Percentiles rank a stretch among this genome's conserved stretches.
These are phyloP conservation scores for Haliclystus octoradiatus DNA, from an alignment of 30 jellyfish, hydroid and myxozoan species.

Conservation along the genomic window DNA sequence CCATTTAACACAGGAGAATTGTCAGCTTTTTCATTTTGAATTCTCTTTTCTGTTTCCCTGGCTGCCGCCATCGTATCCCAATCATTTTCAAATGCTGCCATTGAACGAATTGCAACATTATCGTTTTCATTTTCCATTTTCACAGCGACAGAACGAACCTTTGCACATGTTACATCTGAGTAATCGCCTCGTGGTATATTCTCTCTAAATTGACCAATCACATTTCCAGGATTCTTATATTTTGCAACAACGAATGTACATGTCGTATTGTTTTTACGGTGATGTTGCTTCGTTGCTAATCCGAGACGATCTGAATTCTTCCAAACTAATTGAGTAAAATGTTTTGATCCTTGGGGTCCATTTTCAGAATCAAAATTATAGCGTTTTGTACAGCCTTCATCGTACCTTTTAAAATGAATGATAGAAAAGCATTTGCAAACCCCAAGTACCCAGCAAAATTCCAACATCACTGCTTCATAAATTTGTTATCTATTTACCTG, in stretches of 20 bases:
- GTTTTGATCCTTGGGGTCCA: conserved; percentile 52
- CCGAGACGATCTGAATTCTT: conserved; percentile 44
- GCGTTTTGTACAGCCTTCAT: conserved; percentile 72
- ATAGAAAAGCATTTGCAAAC: no score
- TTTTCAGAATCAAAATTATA: conserved; percentile 72
- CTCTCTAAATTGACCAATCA: conserved; percentile 33
- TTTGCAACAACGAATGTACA: conserved; percentile 90
- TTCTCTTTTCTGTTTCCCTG: conserved; percentile 18
- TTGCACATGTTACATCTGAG: conserved; percentile 23
- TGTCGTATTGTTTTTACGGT: no score
- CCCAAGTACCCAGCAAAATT: no score
- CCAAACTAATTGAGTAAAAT: conserved; percentile 85
- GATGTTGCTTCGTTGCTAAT: conserved; percentile 61
- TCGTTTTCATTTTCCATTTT: no score
- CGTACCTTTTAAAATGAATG: conserved; percentile 62
- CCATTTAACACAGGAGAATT: no score
- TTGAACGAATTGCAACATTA: no score
- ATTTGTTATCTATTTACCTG: no score
- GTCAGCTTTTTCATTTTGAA: conserved; percentile 31
- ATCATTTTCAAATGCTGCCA: conserved; percentile 18
- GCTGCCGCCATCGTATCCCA: conserved; percentile 46
- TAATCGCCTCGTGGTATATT: conserved; percentile 62
- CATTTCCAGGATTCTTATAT: conserved; percentile 81
- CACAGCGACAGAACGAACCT: conserved; percentile 36
- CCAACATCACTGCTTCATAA: no score